phyloP scores from a whole-genome alignment of 2,888 invertebrate genomes.

The Spicauda simplicius region DNA sequence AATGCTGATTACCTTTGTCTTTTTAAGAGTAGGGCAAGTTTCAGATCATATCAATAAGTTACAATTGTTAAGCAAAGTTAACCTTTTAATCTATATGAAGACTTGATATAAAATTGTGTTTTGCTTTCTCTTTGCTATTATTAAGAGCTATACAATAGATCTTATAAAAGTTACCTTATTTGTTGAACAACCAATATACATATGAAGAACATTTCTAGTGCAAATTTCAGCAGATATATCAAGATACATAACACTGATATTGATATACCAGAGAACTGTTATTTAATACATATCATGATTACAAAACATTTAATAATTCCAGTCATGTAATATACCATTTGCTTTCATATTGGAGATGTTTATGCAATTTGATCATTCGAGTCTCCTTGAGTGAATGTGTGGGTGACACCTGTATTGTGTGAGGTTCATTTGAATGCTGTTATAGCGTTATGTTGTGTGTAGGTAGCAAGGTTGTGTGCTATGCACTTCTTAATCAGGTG shows the following conservation, averaged over 20 bases:
- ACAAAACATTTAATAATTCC: slow-evolving; percentile 5
- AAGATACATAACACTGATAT: slow-evolving; percentile 1
- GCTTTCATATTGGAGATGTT: slow-evolving; percentile 10
- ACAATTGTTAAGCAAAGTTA: too few relatives aligned
- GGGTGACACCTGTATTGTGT: slow-evolving; percentile 36
- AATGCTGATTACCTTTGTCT: too few relatives aligned
- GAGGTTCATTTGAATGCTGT: slow-evolving; percentile 42
- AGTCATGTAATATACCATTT: slow-evolving; percentile 2
- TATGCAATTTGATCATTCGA: slow-evolving; percentile 35
- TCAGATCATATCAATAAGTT: too few relatives aligned
- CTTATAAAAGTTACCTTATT: too few relatives aligned
- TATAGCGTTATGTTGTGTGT: slow-evolving; percentile 43
- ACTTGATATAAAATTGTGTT: too few relatives aligned
- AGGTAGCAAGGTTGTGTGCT: slow-evolving; percentile 42
- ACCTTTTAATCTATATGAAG: too few relatives aligned
- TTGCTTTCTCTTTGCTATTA: too few relatives aligned
- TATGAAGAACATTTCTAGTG: too few relatives aligned
- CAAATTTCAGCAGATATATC: too few relatives aligned
- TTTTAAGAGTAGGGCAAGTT: too few relatives aligned
- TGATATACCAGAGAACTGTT: slow-evolving; percentile 4
- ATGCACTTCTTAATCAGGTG: slow-evolving; percentile 9
- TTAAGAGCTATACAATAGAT: too few relatives aligned
- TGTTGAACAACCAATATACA: too few relatives aligned
- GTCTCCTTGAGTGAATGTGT: slow-evolving; percentile 44
- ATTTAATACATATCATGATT: slow-evolving; percentile 22